Conservation (phyloP, 2,113 vertebrate genomes). For the Psephotus haematonotus region DNA sequence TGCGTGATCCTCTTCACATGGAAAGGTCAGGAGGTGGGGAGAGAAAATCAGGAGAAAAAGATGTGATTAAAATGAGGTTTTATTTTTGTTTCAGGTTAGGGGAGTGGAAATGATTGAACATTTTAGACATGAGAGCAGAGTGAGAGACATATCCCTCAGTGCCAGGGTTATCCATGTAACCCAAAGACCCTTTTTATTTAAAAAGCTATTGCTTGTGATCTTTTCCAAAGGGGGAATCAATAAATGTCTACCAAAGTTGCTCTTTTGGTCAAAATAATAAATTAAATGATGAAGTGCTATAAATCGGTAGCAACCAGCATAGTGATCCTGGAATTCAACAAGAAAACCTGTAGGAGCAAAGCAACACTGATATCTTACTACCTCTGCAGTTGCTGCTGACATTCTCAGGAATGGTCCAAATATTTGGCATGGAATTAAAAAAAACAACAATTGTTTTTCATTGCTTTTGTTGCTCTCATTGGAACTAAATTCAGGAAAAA, state of each 20-base stretch:
- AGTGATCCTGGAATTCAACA: conserved; percentile 37
- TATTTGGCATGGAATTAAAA: neutral
- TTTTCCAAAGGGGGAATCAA: conserved; percentile 63
- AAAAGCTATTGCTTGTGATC: conserved; percentile 59
- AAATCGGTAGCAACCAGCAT: neutral
- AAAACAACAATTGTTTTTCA: neutral
- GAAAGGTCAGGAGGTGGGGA: conserved; percentile 63
- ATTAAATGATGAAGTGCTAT: conserved; percentile 23
- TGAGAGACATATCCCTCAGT: conserved; percentile 3
- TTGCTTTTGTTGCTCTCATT: neutral
- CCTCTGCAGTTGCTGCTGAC: neutral
- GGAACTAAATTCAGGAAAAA: neutral
- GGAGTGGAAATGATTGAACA: conserved; percentile 42
- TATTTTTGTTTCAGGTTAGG: conserved; percentile 66
- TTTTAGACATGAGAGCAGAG: conserved; percentile 46
- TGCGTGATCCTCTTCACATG: conserved; percentile 62
- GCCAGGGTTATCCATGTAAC: conserved; percentile 54
- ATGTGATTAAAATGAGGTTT: conserved; percentile 67
- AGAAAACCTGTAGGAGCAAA: neutral
- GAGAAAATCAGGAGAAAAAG: conserved; percentile 63
- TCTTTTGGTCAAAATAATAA: conserved; percentile 65
- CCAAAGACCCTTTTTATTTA: conserved; percentile 51
- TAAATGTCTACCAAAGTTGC: conserved; percentile 51
- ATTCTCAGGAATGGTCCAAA: neutral
- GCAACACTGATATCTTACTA: neutral